A percentile compares a stretch with the other conserved stretches of the same genome.
These are phyloP conservation scores for Centrocercus urophasianus DNA, from an alignment of 2,113 vertebrate species.

Conservation along the genomic window DNA sequence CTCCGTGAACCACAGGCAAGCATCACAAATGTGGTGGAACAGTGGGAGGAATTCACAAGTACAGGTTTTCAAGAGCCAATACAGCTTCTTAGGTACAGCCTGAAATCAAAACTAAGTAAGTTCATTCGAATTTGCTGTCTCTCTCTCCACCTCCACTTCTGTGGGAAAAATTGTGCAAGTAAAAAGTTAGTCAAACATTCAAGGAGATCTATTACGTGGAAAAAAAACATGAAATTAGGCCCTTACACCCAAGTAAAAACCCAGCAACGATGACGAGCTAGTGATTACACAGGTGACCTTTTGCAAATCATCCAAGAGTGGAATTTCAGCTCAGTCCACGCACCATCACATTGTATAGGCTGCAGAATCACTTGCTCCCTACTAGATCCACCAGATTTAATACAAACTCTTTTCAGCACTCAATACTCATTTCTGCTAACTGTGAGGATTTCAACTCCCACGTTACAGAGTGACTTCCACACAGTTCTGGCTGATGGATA, in stretches of 20 bases:
- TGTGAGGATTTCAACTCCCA: background rate
- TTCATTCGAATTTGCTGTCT: background rate
- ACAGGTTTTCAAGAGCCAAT: background rate
- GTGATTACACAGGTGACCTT: background rate
- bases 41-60: background rate
- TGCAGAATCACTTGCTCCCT: background rate
- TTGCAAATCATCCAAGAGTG: background rate
- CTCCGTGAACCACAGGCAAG: background rate
- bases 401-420: background rate
- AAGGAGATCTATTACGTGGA: background rate
- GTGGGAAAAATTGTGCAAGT: background rate
- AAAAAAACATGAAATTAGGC: background rate
- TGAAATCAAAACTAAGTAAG: background rate
- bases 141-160: background rate
- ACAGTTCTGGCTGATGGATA: background rate
- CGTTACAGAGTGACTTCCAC: background rate
- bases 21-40: background rate
- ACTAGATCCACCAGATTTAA: background rate
- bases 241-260: background rate
- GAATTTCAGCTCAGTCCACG: background rate
- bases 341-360: background rate
- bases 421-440: background rate
- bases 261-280: background rate
- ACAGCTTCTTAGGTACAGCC: background rate
- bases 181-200: background rate